Evolutionary conservation across 2,888 invertebrate genomes (phyloP).

Genomic region (Julus scanicus): DNA sequence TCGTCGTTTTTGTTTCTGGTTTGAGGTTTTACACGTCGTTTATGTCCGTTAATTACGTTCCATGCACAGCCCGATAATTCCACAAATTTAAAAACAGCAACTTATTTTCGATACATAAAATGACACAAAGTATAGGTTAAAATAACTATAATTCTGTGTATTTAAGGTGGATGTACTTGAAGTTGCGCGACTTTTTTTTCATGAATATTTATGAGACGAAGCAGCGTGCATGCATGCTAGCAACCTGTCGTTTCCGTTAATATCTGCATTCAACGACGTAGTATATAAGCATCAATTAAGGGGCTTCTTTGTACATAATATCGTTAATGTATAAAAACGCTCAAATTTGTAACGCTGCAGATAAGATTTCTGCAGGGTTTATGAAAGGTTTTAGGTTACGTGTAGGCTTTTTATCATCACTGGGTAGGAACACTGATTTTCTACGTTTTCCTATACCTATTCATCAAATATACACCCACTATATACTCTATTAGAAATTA

Average conservation of each 20-base stretch:
- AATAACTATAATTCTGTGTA: neutral
- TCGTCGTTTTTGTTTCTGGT: neutral
- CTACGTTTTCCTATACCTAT: too few species aligned
- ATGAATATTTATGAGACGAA: conserved; percentile 22
- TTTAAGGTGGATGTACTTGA: neutral
- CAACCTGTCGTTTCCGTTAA: conserved; percentile 45
- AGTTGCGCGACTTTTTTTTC: neutral
- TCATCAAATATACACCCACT: too few species aligned
- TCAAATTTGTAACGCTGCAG: neutral
- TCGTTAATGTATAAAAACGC: neutral
- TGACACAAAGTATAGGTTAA: conserved; percentile 45
- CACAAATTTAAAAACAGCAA: neutral
- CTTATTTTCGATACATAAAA: neutral
- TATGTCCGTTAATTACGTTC: neutral
- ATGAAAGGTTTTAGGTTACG: neutral
- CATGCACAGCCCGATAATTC: neutral
- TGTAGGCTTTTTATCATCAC: neutral
- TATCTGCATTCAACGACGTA: neutral
- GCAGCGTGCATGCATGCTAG: neutral
- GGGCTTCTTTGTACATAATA: neutral
- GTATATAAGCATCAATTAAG: neutral
- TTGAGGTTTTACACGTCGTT: neutral
- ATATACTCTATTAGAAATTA: too few species aligned
- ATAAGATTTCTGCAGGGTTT: neutral
- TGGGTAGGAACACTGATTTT: neutral